Conservation (phyloP, 2,113 vertebrate genomes). For the Sinosuthora webbiana region DNA sequence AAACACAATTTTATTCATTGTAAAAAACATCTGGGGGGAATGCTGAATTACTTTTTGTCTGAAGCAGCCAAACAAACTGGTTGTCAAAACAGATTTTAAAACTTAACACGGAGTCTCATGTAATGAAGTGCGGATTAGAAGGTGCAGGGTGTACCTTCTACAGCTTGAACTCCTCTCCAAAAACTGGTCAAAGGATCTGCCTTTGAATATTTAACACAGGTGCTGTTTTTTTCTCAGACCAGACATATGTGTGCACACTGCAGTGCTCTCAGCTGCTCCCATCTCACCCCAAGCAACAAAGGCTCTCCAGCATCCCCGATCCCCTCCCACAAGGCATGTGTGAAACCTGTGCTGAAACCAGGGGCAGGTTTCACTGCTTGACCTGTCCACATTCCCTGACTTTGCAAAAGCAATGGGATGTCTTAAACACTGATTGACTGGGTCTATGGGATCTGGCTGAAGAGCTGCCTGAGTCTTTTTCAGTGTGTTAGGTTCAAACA, state of each 20-base stretch:
- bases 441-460: background rate
- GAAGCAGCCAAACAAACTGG: background rate
- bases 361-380: background rate
- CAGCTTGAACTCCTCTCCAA: background rate
- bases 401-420: background rate
- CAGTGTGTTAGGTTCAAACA: background rate
- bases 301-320: background rate
- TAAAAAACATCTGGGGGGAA: background rate
- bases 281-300: accelerated
- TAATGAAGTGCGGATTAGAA: background rate
- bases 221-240: background rate
- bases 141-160: background rate
- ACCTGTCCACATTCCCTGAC: background rate
- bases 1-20: background rate
- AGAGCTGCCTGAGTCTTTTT: background rate
- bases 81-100: constrained; percentile 9
- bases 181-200: background rate
- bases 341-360: background rate
- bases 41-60: background rate
- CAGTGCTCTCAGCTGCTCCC: background rate
- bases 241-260: background rate
- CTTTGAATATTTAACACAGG: background rate
- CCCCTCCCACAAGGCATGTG: background rate
- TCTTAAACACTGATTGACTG: background rate
- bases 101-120: background rate